Conservation (phyloP, 1,140 invertebrate species). For the Psilanteris sp. region DNA sequence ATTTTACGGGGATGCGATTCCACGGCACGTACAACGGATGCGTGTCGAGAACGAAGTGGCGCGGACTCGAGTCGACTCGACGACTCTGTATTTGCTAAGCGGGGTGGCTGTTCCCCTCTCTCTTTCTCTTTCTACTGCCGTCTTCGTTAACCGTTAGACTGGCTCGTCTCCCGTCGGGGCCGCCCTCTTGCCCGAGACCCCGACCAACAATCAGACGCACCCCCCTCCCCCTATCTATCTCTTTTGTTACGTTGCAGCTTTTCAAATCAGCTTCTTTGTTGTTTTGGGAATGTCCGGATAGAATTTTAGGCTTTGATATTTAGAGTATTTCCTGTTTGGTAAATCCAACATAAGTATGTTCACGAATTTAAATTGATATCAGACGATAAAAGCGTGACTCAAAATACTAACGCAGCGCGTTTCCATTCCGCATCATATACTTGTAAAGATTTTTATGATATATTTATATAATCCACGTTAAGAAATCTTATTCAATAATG, state of each 20-base stretch:
- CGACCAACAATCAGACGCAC: slow-evolving; percentile 10
- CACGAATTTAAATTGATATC: too few relatives aligned
- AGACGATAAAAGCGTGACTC: too few relatives aligned
- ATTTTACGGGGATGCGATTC: slow-evolving; percentile 31
- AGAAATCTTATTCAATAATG: too few relatives aligned
- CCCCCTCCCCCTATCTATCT: neutral
- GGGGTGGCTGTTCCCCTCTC: slow-evolving; percentile 31
- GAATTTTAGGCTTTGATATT: slow-evolving; percentile 10
- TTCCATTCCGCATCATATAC: too few relatives aligned
- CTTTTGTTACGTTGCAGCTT: neutral
- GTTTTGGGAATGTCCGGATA: neutral
- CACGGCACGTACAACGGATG: slow-evolving; percentile 46
- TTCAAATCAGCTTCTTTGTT: neutral
- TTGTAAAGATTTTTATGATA: too few relatives aligned
- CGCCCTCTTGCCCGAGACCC: neutral
- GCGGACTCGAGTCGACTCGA: slow-evolving; percentile 28
- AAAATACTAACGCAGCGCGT: neutral
- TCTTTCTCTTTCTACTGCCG: slow-evolving; percentile 5
- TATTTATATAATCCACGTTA: too few relatives aligned
- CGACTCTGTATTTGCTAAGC: slow-evolving; percentile 40
- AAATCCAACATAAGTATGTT: neutral
- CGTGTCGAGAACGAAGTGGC: slow-evolving; percentile 56
- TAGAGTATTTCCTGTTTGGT: neutral
- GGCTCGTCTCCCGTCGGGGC: slow-evolving; percentile 6
- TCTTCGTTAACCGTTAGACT: slow-evolving; percentile 19